Conservation (phyloP, 2,113 vertebrate species). For the Eublepharis macularius region DNA sequence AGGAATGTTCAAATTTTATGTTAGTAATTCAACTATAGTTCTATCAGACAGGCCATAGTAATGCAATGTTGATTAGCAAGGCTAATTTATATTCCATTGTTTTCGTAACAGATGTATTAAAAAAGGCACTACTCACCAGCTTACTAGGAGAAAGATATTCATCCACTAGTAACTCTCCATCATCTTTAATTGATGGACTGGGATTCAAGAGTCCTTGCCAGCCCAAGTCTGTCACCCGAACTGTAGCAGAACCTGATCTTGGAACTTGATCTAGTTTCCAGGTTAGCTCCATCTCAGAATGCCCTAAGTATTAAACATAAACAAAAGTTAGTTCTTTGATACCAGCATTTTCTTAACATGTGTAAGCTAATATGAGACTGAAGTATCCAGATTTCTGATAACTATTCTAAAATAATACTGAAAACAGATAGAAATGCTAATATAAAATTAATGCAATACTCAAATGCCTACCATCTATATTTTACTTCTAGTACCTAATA, state of each 20-base stretch:
- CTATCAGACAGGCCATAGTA: conserved; percentile 26
- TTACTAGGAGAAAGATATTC: conserved; percentile 80
- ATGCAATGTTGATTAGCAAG: conserved; percentile 19
- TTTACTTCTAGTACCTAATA: neutral
- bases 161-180: conserved; percentile 62
- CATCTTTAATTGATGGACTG: conserved; percentile 63
- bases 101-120: conserved; percentile 34
- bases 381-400: neutral
- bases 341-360: neutral
- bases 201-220: conserved; percentile 80
- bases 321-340: conserved; percentile 7
- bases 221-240: conserved; percentile 78
- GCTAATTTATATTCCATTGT: conserved; percentile 33
- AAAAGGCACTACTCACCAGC: conserved; percentile 77
- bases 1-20: neutral
- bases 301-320: conserved; percentile 46
- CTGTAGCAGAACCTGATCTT: conserved; percentile 64
- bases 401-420: neutral
- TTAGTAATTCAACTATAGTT: conserved; percentile 1
- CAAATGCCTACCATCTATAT: neutral
- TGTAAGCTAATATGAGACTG: conserved; percentile 24
- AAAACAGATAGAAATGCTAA: neutral
- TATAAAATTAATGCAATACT: too few species aligned
- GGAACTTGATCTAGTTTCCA: conserved; percentile 37
- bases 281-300: conserved; percentile 62